A percentile compares a stretch with the other conserved stretches of the same genome.
phyloP scores from a whole-genome alignment of 23 tunicate species.

The Trididemnum clinides region DNA sequence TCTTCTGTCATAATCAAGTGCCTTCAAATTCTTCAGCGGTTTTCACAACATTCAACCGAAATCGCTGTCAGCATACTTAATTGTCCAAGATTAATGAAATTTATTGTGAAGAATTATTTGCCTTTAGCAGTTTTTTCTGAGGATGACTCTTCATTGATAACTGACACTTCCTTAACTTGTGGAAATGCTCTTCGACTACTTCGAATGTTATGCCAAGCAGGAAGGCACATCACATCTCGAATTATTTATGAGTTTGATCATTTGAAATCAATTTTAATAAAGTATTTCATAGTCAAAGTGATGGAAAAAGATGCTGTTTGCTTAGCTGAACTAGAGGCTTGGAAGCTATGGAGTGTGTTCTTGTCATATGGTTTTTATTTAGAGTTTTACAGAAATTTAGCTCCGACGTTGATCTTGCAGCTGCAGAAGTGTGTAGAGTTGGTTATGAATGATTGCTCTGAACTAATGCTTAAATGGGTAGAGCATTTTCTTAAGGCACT shows the following conservation, averaged over 20 bases:
- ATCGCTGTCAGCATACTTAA: conserved; percentile 39
- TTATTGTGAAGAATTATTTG: conserved; percentile 7
- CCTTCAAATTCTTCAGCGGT: conserved; percentile 45
- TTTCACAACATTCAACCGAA: conserved; percentile 49
- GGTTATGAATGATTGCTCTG: not conserved
- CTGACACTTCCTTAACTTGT: not conserved
- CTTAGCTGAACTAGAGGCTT: conserved; percentile 28
- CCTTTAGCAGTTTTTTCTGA: no score
- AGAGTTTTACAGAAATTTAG: not conserved
- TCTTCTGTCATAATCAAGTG: conserved; percentile 29
- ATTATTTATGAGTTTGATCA: conserved; percentile 2
- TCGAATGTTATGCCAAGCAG: conserved; percentile 35
- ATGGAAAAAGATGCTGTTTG: no score
- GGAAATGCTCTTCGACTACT: conserved; percentile 22
- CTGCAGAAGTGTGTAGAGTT: not conserved
- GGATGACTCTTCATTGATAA: not conserved
- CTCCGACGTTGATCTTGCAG: not conserved
- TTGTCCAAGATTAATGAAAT: conserved; percentile 48
- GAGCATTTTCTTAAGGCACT: not conserved
- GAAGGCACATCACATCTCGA: conserved; percentile 56
- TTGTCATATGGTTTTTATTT: conserved; percentile 54
- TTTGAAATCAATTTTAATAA: not conserved
- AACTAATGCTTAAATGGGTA: not conserved
- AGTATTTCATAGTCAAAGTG: no score
- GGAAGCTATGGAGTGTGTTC: conserved; percentile 59